These are phyloP conservation scores for Siderastrea radians DNA, from an alignment of 92 coral and sea anemone species.

Conservation along the genomic window DNA sequence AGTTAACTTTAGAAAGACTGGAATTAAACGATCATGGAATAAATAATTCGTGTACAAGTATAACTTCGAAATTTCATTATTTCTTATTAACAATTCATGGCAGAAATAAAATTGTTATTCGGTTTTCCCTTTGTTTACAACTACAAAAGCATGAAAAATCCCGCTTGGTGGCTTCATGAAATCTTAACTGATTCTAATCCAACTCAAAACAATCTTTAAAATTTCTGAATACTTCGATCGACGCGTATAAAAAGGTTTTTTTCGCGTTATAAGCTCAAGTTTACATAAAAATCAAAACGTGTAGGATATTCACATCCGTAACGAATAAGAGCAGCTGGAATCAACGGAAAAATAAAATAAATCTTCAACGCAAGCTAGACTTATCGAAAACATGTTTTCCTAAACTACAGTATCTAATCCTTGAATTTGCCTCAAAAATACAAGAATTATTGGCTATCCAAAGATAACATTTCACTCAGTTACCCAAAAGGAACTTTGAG, in stretches of 20 bases:
- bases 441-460: not conserved
- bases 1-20: not conserved
- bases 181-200: not conserved
- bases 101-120: not conserved
- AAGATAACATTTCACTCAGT: not conserved
- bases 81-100: conserved; percentile 26
- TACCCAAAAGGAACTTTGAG: not conserved
- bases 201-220: not conserved
- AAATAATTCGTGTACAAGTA: not conserved
- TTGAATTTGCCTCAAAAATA: not conserved
- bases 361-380: no score
- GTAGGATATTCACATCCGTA: not conserved
- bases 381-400: no score
- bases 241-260: not conserved
- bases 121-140: not conserved
- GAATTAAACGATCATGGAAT: not conserved
- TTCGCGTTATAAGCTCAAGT: not conserved
- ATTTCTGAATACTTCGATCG: not conserved
- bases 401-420: no score
- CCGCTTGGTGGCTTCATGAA: not conserved
- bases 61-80: not conserved
- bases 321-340: not conserved
- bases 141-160: not conserved
- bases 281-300: not conserved
- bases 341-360: not conserved